Evolutionary conservation across 2,888 invertebrate genomes (phyloP), one percentile per base, ranked within the genome.

Genomic region (Hypsopygia costalis): DNA sequence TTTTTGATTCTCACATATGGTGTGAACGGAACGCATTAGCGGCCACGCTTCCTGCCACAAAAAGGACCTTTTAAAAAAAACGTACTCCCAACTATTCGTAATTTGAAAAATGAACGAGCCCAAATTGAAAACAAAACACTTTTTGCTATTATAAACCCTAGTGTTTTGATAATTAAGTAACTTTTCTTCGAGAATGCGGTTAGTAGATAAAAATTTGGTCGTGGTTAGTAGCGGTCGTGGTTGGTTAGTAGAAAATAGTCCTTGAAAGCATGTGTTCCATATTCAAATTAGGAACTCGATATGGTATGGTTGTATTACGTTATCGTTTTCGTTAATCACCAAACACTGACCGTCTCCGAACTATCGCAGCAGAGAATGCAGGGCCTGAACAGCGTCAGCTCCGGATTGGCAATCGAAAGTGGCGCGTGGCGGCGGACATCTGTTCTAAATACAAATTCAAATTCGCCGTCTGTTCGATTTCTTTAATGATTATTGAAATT

Each of bases 401-500:
- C 55, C 54, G 54, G 55, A 65, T 66, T 66, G 67, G 67, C 71
- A 75, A 79, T 75, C 65, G 73, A 63, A 72, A 64, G 63, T 63
- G 64, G 68, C 58, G 59, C 58, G 51, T 52, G 44, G 56, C 51
- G 45, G 48, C 69, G 62, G 64, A 72, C 67, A 71, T 70, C 71
- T 74, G 73, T 69, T 70, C 66, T 54, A 59, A 68, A 71, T 67
- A 58, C 61, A 53, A 65, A 69, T 64, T 61, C 61, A 57, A 66
- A 69, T 63, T 60, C 65, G 62, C 65, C 64, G 59, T 58, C 65
- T 63, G 67, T 65, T 62, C 71, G 61, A 59, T 62, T 69, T 69
- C 76, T 75, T 71, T 80, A 83, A 82, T 81, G 81, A 81, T 82
- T 81, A 82, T 83, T 81, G 82, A 81, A 80, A 81, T 78, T 72